These are phyloP conservation scores for Orgyia antiqua DNA, from an alignment of 2,888 invertebrate species.

Conservation along the genomic window DNA sequence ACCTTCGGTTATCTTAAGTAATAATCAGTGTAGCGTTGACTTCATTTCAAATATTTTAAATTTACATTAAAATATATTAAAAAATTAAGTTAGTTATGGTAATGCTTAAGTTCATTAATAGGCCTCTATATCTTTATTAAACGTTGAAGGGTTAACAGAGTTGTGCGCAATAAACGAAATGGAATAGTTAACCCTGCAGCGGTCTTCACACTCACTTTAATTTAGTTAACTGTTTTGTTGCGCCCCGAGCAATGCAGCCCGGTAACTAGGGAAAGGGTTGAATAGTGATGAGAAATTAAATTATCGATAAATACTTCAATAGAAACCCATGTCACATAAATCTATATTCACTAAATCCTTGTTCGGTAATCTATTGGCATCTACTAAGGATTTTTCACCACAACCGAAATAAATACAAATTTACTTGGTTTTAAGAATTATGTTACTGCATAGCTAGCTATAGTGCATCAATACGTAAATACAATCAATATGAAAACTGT, in stretches of 20 bases:
- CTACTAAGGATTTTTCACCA: too few species aligned
- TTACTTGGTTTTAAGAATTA: too few species aligned
- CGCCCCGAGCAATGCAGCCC: slow-evolving; percentile 61
- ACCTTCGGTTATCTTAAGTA: too few species aligned
- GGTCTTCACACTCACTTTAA: slow-evolving; percentile 77
- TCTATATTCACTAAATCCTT: too few species aligned
- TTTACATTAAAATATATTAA: slow-evolving; percentile 41
- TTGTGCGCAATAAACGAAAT: slow-evolving; percentile 75
- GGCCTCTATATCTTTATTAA: slow-evolving; percentile 73
- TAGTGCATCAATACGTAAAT: too few species aligned
- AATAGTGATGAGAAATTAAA: slow-evolving; percentile 36
- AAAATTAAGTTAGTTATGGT: slow-evolving; percentile 33
- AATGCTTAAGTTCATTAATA: slow-evolving; percentile 44
- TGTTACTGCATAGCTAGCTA: too few species aligned
- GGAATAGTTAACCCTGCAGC: slow-evolving; percentile 77
- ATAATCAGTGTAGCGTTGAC: too few species aligned
- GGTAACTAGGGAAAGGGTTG: slow-evolving; percentile 61
- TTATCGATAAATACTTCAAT: slow-evolving; percentile 10
- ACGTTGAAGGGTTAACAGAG: slow-evolving; percentile 65
- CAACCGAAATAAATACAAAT: too few species aligned
- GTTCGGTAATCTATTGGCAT: too few species aligned
- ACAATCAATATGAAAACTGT: too few species aligned
- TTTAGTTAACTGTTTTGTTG: slow-evolving; percentile 75
- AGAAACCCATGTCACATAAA: too few species aligned
- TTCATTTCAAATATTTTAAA: slow-evolving; percentile 15